Evolutionary conservation across 2,113 vertebrate species (phyloP).

Genomic region (Apteryx owenii): DNA sequence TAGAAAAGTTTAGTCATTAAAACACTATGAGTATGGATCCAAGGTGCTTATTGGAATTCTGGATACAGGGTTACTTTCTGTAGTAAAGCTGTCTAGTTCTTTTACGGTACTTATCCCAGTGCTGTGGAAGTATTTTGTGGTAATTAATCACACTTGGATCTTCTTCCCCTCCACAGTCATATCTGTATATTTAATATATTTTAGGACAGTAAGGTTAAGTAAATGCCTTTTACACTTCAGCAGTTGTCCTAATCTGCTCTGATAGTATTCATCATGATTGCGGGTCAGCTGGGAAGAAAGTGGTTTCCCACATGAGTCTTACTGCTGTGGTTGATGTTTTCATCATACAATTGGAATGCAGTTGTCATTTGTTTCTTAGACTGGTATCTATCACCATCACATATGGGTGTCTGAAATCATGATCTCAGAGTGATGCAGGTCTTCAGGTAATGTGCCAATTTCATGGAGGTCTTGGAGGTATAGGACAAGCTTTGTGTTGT

Average conservation of each 20-base stretch:
- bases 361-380: constrained; percentile 28
- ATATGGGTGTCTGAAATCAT: constrained; percentile 45
- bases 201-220: not conserved
- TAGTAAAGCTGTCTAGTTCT: not conserved
- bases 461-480: constrained; percentile 38
- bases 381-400: constrained; percentile 1
- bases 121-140: not conserved
- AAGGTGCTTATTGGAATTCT: not conserved
- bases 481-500: not conserved
- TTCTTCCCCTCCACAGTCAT: not conserved
- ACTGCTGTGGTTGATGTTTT: not conserved
- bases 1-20: not conserved
- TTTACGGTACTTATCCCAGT: not conserved
- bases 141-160: not conserved
- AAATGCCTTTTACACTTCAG: not conserved
- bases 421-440: constrained; percentile 56
- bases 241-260: not conserved
- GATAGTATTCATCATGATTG: constrained; percentile 14
- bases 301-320: constrained; percentile 49
- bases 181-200: not conserved
- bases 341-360: constrained; percentile 40
- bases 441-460: constrained; percentile 24
- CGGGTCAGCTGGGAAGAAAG: not conserved
- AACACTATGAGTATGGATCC: not conserved
- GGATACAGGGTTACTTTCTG: not conserved